Percentiles rank a stretch among this genome's conserved stretches.
phyloP scores from a whole-genome alignment of 1,140 invertebrate genomes.

The Glossosoma conforme region DNA sequence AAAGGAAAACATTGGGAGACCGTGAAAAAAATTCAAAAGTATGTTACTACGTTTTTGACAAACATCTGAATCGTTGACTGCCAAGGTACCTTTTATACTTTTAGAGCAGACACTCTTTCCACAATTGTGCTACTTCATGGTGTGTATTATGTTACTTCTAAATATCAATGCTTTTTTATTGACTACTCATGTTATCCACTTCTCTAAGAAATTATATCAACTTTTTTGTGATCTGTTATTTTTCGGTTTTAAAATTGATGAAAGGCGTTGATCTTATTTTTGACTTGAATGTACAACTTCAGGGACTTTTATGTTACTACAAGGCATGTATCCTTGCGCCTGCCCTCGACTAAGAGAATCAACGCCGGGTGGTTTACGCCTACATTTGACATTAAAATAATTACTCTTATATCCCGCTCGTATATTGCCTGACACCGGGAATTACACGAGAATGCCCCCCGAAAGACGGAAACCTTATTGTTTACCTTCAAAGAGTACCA shows the following conservation, averaged over 20 bases:
- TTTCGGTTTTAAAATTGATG: not conserved
- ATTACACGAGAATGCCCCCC: not conserved
- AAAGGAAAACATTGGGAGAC: too few relatives aligned
- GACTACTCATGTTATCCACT: not conserved
- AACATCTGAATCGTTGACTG: not conserved
- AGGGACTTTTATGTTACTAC: not conserved
- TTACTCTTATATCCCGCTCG: constrained; percentile 3
- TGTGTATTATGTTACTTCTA: not conserved
- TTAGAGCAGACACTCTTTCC: not conserved
- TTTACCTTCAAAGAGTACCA: too few relatives aligned
- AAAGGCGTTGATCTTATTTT: not conserved
- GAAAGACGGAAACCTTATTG: not conserved
- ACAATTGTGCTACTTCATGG: not conserved
- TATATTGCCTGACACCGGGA: constrained; percentile 1
- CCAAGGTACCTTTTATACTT: not conserved
- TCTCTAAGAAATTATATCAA: not conserved
- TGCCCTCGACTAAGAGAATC: not conserved
- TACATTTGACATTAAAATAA: constrained; percentile 9
- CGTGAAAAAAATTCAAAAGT: not conserved
- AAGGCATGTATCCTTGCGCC: not conserved
- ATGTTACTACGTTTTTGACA: not conserved
- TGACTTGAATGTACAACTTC: not conserved
- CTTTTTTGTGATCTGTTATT: not conserved
- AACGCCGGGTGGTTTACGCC: not conserved
- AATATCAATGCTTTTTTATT: not conserved